Evolutionary conservation across 2,113 vertebrate species (phyloP), one percentile per base, ranked within the genome.

Genomic region (Zeus faber): DNA sequence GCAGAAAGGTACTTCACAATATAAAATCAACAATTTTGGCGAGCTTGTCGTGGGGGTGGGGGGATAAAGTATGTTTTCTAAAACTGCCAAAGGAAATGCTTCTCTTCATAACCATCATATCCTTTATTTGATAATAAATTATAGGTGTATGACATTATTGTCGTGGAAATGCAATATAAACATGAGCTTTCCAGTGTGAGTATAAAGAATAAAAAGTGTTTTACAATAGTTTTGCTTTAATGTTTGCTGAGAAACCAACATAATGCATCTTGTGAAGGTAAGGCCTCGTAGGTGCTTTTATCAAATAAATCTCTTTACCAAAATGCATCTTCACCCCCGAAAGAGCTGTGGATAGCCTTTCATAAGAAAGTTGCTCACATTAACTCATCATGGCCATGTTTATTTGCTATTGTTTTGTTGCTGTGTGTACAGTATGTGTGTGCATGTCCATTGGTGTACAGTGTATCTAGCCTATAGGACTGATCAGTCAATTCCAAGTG

Each of bases 71-170:
- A 24, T 53, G 27, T 46, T 55, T 54, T 16, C 54, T 64, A 39
- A 45, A 54, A 63, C 72, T 74, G 74, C 82, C 74, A 68, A 70
- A 77, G 77, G 85, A 85, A 60, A 54, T 44, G 43, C 54, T 59
- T 54, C 27, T 35, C 44, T 68, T 65, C 63, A 70, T 77, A 64
- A 55, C 58, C 58, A 69, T 75, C 72, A 70, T 75, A 83, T 74
- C 54, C 62, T 72, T 83, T 70, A 79, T 94, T 95, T 94, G 94
- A 94, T 95, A 92, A 93, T 93, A 94, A 93, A 95, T 94, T 92
- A 96, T 94, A 91, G 92, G 95, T 96, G 92, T 91, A 86, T 90
- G 90, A 92, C 95, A 96, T 95, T 94, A 95, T 88, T 88, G 83
- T 90, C 85, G 80, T 86, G 90, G 92, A 94, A 96, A 96, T 95